These are phyloP conservation scores for Cygnus buccinator DNA, from an alignment of 2,113 vertebrate genomes.

Conservation along the genomic window DNA sequence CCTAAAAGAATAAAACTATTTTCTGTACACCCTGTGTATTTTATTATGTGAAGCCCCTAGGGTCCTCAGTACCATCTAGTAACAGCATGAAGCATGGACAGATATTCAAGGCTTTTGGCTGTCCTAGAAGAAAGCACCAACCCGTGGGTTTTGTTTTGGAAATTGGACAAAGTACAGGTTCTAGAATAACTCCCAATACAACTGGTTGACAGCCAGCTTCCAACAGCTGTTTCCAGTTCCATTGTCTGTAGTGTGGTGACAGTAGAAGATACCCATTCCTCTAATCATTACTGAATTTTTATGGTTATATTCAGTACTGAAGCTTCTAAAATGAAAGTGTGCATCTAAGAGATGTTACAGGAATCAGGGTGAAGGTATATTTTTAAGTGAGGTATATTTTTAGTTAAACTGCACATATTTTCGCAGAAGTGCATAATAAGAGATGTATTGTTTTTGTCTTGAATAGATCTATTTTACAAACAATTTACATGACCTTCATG, in stretches of 20 bases:
- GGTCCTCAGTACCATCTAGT: background rate
- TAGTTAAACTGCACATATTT: background rate
- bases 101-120: background rate
- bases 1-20: background rate
- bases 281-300: background rate
- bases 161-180: background rate
- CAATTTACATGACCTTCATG: accelerated
- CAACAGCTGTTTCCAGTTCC: background rate
- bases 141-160: background rate
- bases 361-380: background rate
- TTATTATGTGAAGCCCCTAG: background rate
- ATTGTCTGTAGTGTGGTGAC: background rate
- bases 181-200: background rate
- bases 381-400: background rate
- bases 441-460: background rate
- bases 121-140: background rate
- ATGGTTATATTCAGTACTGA: background rate
- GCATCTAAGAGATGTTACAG: background rate
- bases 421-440: background rate
- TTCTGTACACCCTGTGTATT: background rate
- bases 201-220: background rate
- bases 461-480: background rate
- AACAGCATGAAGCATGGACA: background rate
- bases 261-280: background rate
- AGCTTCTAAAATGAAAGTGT: background rate